A percentile compares a stretch with the other conserved stretches of the same genome.
These are phyloP conservation scores for Drosophila cyrtoloma DNA, from an alignment of 2,888 invertebrate genomes.

Conservation along the genomic window DNA sequence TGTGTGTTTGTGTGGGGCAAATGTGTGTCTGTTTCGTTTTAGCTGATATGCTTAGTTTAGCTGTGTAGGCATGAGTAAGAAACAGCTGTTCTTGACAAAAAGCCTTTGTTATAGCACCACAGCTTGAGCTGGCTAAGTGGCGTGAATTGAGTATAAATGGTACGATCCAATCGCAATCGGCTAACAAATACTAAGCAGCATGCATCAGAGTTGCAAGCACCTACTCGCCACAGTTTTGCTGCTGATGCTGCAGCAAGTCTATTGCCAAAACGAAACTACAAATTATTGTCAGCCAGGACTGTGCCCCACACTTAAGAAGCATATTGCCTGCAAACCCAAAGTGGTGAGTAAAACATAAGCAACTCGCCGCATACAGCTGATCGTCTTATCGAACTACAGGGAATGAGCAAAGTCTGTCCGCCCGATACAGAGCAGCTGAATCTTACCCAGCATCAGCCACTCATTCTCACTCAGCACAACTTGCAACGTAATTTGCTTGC, in stretches of 20 bases:
- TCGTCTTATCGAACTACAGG: slow-evolving; percentile 11
- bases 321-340: slow-evolving; percentile 63
- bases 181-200: slow-evolving; percentile 34
- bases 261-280: slow-evolving; percentile 7
- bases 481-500: slow-evolving; percentile 54
- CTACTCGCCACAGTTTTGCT: slow-evolving; percentile 15
- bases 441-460: slow-evolving; percentile 29
- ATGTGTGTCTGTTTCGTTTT: slow-evolving; percentile 20
- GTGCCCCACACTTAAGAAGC: slow-evolving; percentile 49
- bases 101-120: slow-evolving; percentile 52
- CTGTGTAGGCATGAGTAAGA: slow-evolving; percentile 26
- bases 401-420: slow-evolving; percentile 39
- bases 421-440: slow-evolving; percentile 42
- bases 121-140: slow-evolving; percentile 15
- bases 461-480: slow-evolving; percentile 63
- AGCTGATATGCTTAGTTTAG: slow-evolving; percentile 45
- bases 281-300: slow-evolving; percentile 58
- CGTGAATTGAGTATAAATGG: slow-evolving; percentile 38
- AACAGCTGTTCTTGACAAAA: slow-evolving; percentile 53
- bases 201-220: slow-evolving; percentile 28
- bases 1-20: not conserved
- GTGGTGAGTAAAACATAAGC: slow-evolving; percentile 51
- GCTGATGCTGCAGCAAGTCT: slow-evolving; percentile 19
- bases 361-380: not conserved
- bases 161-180: not conserved